These are phyloP conservation scores for Gobius niger DNA, from an alignment of 2,113 vertebrate genomes.

Conservation along the genomic window DNA sequence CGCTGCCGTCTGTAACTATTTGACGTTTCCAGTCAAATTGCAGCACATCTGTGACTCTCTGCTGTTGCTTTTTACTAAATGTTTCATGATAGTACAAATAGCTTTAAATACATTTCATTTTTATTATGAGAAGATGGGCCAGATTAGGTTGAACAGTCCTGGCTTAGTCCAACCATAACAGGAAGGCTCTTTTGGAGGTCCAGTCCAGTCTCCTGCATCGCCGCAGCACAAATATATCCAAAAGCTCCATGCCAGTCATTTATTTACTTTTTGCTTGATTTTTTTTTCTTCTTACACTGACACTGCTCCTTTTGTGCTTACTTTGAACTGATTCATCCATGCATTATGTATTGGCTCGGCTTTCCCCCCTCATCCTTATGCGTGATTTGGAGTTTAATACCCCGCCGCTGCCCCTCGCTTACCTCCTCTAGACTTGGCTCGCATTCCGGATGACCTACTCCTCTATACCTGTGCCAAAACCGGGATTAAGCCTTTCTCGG, in stretches of 20 bases:
- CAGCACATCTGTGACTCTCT: too few relatives aligned
- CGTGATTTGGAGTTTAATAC: background rate
- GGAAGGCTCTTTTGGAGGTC: slow-evolving; percentile 20
- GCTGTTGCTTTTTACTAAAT: too few relatives aligned
- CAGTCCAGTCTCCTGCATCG: background rate
- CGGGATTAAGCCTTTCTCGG: background rate
- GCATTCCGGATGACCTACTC: slow-evolving; percentile 2
- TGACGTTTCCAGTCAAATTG: too few relatives aligned
- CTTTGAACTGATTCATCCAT: slow-evolving; percentile 45
- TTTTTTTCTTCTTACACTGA: slow-evolving; percentile 20
- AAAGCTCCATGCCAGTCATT: background rate
- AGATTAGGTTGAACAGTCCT: background rate
- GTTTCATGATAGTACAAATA: too few relatives aligned
- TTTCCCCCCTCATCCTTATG: background rate
- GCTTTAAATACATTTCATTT: too few relatives aligned
- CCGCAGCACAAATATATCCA: background rate
- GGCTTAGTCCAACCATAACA: slow-evolving; percentile 25
- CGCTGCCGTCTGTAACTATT: too few relatives aligned
- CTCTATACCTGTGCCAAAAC: background rate
- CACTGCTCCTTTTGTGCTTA: slow-evolving; percentile 41
- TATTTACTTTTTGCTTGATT: background rate
- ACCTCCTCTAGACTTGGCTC: background rate
- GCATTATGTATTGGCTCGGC: too few relatives aligned
- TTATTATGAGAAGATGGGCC: too few relatives aligned
- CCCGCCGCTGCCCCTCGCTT: background rate